Conservation (phyloP, 2,113 vertebrate species). For the Thunnus thynnus region DNA sequence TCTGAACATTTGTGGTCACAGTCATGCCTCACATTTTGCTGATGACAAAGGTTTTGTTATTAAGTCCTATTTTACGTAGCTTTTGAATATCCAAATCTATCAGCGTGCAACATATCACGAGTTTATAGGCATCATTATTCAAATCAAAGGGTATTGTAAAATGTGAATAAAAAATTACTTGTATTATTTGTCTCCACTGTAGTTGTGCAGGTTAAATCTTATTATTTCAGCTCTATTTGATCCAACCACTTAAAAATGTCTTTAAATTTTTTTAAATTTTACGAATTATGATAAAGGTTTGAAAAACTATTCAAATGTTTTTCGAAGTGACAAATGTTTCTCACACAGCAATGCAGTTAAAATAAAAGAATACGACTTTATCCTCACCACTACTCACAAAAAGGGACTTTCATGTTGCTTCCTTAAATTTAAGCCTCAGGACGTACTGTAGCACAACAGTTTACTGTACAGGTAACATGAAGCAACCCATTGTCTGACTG, state of each 20-base stretch:
- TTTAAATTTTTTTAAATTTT: too few species aligned
- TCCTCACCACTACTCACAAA: not conserved
- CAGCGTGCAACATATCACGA: not conserved
- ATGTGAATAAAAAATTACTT: not conserved
- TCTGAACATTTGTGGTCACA: slow-evolving; percentile 9
- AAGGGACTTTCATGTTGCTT: not conserved
- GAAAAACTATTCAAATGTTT: not conserved
- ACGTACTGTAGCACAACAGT: not conserved
- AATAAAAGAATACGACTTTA: not conserved
- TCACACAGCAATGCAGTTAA: not conserved
- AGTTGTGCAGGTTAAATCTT: not conserved
- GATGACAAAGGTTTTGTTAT: not conserved
- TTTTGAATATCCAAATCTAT: too few species aligned
- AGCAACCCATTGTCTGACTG: not conserved
- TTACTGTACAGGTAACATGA: not conserved
- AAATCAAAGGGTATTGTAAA: not conserved
- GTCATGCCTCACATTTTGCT: slow-evolving; percentile 7
- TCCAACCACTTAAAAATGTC: not conserved
- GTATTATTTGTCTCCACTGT: not conserved
- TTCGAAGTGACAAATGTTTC: not conserved
- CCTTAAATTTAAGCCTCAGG: not conserved
- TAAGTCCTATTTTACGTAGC: not conserved
- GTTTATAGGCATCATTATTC: not conserved
- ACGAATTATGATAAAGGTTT: not conserved
- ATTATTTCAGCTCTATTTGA: not conserved